phyloP scores from a whole-genome alignment of 2,888 invertebrate genomes.

The Entomobrya proxima region DNA sequence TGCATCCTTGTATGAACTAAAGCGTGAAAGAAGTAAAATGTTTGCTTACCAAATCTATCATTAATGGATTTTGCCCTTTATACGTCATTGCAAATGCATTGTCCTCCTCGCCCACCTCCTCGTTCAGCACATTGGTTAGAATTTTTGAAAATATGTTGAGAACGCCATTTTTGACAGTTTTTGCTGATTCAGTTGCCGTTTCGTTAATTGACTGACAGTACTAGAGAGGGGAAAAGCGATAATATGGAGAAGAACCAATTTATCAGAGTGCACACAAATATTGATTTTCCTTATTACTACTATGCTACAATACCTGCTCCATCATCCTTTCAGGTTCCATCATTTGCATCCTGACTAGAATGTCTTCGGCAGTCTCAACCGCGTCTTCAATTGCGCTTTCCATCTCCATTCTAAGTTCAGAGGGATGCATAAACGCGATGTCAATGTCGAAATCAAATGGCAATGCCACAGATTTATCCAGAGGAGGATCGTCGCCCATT shows the following conservation, averaged over 20 bases:
- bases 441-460: slow-evolving; percentile 57
- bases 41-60: slow-evolving; percentile 68
- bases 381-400: slow-evolving; percentile 63
- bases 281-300: background rate
- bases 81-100: background rate
- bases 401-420: slow-evolving; percentile 65
- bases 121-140: slow-evolving; percentile 56
- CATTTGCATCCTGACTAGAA: slow-evolving; percentile 63
- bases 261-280: background rate
- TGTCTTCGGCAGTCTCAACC: slow-evolving; percentile 65
- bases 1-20: background rate
- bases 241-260: background rate
- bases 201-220: slow-evolving; percentile 65
- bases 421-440: slow-evolving; percentile 44
- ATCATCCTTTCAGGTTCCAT: slow-evolving; percentile 69
- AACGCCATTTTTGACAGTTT: slow-evolving; percentile 67
- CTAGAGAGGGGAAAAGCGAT: slow-evolving; percentile 15
- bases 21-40: background rate
- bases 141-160: slow-evolving; percentile 66
- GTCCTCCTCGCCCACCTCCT: slow-evolving; percentile 12
- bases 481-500: slow-evolving; percentile 37
- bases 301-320: slow-evolving; percentile 49
- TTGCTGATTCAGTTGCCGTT: slow-evolving; percentile 69
- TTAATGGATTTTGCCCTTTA: slow-evolving; percentile 63
- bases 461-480: slow-evolving; percentile 55